phyloP scores from a whole-genome alignment of 1,140 invertebrate species.

The Meloidogyne floridensis region DNA sequence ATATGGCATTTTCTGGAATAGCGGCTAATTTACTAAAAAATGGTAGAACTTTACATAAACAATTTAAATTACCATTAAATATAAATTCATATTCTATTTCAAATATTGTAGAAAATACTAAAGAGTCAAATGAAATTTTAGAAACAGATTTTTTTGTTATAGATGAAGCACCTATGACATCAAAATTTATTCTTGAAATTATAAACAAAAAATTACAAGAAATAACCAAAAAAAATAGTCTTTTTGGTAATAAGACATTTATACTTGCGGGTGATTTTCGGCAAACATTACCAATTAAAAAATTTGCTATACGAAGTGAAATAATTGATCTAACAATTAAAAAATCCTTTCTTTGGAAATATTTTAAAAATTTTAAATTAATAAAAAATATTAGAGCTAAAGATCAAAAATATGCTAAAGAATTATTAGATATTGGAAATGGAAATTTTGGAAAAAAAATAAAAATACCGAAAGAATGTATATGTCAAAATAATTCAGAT shows the following conservation, averaged over 20 bases:
- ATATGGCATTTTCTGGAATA: too few relatives aligned
- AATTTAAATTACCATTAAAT: constrained; percentile 11
- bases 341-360: constrained; percentile 47
- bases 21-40: too few relatives aligned
- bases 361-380: constrained; percentile 42
- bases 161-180: constrained; percentile 17
- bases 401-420: constrained; percentile 43
- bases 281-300: constrained; percentile 52
- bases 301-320: constrained; percentile 36
- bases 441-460: constrained; percentile 41
- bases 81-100: background rate
- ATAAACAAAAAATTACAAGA: constrained; percentile 12
- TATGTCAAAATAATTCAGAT: background rate
- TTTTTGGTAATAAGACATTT: constrained; percentile 54
- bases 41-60: constrained; percentile 11
- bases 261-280: constrained; percentile 60
- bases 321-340: constrained; percentile 54
- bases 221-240: constrained; percentile 13
- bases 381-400: constrained; percentile 48
- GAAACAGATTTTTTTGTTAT: constrained; percentile 26
- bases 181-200: too few relatives aligned
- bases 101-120: background rate
- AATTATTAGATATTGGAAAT: constrained; percentile 48
- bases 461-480: constrained; percentile 38
- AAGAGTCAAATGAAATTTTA: constrained; percentile 19